Conservation (phyloP, 2,113 vertebrate genomes). For the Andinoacara biseriatus region DNA sequence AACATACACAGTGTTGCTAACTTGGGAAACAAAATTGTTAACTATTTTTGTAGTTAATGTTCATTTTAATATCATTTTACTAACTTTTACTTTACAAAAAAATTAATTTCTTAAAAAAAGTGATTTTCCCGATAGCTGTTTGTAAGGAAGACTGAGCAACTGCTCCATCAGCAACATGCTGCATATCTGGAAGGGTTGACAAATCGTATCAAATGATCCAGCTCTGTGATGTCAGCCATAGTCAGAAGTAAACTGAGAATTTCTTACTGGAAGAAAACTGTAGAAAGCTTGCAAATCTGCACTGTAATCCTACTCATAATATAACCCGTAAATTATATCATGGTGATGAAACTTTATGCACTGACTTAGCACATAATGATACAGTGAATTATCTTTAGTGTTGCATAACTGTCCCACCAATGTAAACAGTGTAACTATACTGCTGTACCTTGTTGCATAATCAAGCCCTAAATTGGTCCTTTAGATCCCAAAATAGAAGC, state of each 20-base stretch:
- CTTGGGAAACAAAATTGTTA: not conserved
- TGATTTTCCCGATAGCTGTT: not conserved
- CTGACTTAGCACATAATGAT: too few relatives aligned
- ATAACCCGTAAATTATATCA: not conserved
- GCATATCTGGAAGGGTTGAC: not conserved
- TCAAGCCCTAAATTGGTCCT: not conserved
- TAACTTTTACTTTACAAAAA: too few relatives aligned
- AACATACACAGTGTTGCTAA: not conserved
- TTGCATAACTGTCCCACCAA: not conserved
- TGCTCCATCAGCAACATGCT: not conserved
- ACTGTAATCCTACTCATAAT: not conserved
- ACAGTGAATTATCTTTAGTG: not conserved
- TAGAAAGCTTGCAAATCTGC: conserved; percentile 1
- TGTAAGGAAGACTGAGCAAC: not conserved
- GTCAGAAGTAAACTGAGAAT: not conserved
- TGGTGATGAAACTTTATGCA: not conserved
- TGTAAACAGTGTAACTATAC: conserved; percentile 1
- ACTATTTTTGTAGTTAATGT: not conserved
- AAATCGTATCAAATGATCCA: not conserved
- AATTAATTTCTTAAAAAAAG: not conserved
- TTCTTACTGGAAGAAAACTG: conserved; percentile 9
- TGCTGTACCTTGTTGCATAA: not conserved
- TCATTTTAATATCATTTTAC: not conserved
- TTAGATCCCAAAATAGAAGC: conserved; percentile 36
- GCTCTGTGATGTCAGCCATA: not conserved